A percentile compares a stretch with the other conserved stretches of the same genome.
phyloP scores from a whole-genome alignment of 1,140 invertebrate species.

The Heliconius hewitsoni region DNA sequence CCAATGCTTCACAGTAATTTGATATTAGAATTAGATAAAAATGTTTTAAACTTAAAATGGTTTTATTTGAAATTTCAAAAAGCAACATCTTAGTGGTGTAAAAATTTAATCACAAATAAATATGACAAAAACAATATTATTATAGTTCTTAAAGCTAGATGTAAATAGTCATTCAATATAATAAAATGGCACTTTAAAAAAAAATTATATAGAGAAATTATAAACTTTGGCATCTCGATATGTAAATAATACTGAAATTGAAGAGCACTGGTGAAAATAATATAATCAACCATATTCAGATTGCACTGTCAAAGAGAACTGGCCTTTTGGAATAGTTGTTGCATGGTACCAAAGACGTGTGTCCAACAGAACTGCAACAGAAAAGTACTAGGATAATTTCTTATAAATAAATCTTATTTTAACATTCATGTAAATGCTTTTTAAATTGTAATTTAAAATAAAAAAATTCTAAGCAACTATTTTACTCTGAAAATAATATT shows the following conservation, averaged over 20 bases:
- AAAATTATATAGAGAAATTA: slow-evolving; percentile 48
- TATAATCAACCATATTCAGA: slow-evolving; percentile 92
- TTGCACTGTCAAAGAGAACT: slow-evolving; percentile 94
- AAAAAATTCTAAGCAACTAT: no score
- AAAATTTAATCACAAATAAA: slow-evolving; percentile 44
- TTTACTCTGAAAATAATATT: no score
- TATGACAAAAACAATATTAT: slow-evolving; percentile 41
- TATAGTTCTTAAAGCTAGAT: slow-evolving; percentile 44
- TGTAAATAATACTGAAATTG: slow-evolving; percentile 57
- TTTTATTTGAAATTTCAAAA: slow-evolving; percentile 44
- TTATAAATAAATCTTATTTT: background rate
- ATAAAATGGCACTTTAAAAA: slow-evolving; percentile 49
- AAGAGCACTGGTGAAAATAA: background rate
- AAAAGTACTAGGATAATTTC: slow-evolving; percentile 12
- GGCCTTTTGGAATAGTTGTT: slow-evolving; percentile 90
- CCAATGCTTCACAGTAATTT: slow-evolving; percentile 65
- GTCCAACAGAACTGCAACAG: slow-evolving; percentile 88
- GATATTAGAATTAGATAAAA: slow-evolving; percentile 75
- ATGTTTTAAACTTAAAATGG: slow-evolving; percentile 61
- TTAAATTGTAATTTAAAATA: no score
- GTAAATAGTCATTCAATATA: slow-evolving; percentile 51
- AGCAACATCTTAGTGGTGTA: slow-evolving; percentile 41
- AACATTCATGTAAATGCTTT: no score
- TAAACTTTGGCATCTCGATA: slow-evolving; percentile 71
- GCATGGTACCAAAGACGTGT: slow-evolving; percentile 97